Evolutionary conservation across 2,797 vertebrate genomes (phyloP).

Genomic region (Scomberomorus guttatus): DNA sequence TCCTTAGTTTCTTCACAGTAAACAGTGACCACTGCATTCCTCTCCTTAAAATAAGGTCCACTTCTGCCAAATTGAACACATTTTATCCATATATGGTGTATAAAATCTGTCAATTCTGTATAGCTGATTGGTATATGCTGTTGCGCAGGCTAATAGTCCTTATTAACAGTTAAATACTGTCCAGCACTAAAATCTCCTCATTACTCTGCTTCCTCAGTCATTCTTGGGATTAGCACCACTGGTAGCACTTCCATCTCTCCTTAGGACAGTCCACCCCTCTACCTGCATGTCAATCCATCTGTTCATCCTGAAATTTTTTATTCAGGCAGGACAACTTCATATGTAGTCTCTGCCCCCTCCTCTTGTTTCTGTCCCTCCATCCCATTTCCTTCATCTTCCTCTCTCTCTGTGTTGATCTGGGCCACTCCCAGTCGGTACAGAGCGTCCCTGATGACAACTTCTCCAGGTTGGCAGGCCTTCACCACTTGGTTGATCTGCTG

Average conservation of each 20-base stretch:
- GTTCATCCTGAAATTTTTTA: conserved; percentile 21
- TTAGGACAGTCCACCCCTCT: not conserved
- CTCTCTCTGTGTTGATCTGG: conserved; percentile 92
- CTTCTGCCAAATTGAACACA: not conserved
- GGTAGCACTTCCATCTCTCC: not conserved
- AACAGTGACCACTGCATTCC: not conserved
- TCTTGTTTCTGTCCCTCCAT: conserved; percentile 52
- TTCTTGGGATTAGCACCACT: not conserved
- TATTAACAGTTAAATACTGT: not conserved
- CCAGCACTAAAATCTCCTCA: not conserved
- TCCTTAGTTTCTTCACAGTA: conserved; percentile 6
- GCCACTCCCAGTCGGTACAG: conserved; percentile 96
- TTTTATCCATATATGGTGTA: not conserved
- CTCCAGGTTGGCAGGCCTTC: conserved; percentile 94
- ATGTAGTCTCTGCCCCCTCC: conserved; percentile 33
- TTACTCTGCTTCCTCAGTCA: not conserved
- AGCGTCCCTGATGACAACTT: conserved; percentile 95
- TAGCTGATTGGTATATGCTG: not conserved
- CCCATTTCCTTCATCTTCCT: conserved; percentile 76
- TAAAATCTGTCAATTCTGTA: not conserved
- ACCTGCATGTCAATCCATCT: not conserved
- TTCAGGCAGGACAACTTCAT: conserved; percentile 64
- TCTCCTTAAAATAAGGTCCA: not conserved
- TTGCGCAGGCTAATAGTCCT: not conserved
- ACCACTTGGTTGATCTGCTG: conserved; percentile 94